A percentile compares a stretch with the other conserved stretches of the same genome.
phyloP scores from a whole-genome alignment of 2,888 invertebrate genomes.

The Sialis lutaria region DNA sequence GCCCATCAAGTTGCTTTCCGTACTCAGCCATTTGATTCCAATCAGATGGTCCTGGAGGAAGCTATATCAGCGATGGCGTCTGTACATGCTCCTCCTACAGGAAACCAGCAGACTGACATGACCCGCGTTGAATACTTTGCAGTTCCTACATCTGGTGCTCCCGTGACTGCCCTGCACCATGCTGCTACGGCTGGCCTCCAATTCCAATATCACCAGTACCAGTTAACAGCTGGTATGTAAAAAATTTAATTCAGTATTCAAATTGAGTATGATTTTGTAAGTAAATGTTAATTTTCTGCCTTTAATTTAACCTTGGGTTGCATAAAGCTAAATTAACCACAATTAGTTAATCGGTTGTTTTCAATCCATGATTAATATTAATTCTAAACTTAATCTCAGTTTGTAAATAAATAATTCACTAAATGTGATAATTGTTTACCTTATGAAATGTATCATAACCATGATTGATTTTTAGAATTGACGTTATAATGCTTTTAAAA shows the following conservation, averaged over 20 bases:
- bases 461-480: too few species aligned
- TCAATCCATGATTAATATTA: too few species aligned
- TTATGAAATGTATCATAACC: too few species aligned
- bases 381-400: too few species aligned
- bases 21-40: conserved; percentile 7
- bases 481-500: too few species aligned
- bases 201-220: conserved; percentile 22
- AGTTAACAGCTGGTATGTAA: conserved; percentile 8
- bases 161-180: conserved; percentile 15
- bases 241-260: not conserved
- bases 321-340: too few species aligned
- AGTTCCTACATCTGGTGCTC: conserved; percentile 21
- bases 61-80: conserved; percentile 19
- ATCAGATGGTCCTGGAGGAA: conserved; percentile 10
- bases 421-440: too few species aligned
- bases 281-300: too few species aligned
- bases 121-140: conserved; percentile 28
- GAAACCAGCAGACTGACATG: conserved; percentile 19
- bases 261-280: too few species aligned
- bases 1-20: conserved; percentile 7
- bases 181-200: conserved; percentile 14
- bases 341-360: too few species aligned
- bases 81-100: conserved; percentile 17
- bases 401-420: too few species aligned
- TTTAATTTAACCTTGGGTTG: too few species aligned